Evolutionary conservation across 2,888 invertebrate genomes (phyloP).

Genomic region (Globia sparganii): DNA sequence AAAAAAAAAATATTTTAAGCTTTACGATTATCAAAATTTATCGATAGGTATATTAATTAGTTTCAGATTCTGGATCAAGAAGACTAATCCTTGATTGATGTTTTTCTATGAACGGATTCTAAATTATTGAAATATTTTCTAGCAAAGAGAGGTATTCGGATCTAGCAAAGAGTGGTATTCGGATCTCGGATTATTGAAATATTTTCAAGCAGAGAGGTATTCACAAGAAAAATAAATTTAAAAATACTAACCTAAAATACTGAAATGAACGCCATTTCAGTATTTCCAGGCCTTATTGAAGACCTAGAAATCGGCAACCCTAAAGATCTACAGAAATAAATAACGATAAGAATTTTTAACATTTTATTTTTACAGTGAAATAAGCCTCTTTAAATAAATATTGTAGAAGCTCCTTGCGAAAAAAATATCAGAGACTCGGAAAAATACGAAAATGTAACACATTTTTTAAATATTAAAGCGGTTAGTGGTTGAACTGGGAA

Average conservation of each 20-base stretch:
- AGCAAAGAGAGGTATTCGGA: neutral
- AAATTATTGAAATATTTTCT: neutral
- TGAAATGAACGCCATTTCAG: no score
- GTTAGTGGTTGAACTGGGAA: conserved; percentile 12
- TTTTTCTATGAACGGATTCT: no score
- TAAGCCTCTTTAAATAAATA: conserved; percentile 5
- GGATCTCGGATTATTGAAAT: no score
- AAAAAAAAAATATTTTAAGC: no score
- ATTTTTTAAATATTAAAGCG: conserved; percentile 5
- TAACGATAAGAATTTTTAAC: neutral
- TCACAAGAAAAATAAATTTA: no score
- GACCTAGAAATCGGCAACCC: neutral
- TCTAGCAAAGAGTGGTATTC: no score
- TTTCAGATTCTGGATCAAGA: neutral
- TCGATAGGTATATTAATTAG: no score
- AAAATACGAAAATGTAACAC: neutral
- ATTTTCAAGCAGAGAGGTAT: no score
- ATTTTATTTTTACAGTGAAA: neutral
- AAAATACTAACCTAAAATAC: no score
- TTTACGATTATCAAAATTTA: no score
- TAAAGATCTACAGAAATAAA: neutral
- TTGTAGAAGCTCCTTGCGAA: neutral
- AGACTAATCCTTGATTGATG: neutral
- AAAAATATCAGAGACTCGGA: conserved; percentile 12
- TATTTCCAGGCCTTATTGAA: neutral